Percentiles rank a stretch among this genome's conserved stretches.
Evolutionary conservation across 2,113 vertebrate genomes (phyloP).

Genomic region (Loxodonta africana): DNA sequence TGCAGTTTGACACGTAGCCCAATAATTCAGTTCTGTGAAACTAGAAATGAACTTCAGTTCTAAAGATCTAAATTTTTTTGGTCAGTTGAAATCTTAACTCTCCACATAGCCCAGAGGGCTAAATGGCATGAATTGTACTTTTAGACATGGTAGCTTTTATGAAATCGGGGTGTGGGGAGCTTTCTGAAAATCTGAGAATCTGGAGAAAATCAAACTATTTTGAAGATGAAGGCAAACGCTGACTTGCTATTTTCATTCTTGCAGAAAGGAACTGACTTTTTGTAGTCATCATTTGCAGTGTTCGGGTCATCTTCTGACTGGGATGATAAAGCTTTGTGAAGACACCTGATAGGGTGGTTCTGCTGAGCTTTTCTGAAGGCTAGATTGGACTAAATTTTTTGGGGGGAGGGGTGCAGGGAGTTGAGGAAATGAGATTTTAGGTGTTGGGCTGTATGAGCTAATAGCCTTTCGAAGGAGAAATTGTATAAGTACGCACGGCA

Average conservation of each 20-base stretch:
- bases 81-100: not conserved
- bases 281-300: not conserved
- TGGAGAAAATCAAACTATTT: not conserved
- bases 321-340: not conserved
- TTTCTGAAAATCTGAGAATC: not conserved
- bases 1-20: not conserved
- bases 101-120: not conserved
- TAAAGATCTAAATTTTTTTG: not conserved
- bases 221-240: not conserved
- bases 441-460: not conserved
- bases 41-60: not conserved
- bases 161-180: not conserved
- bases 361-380: not conserved
- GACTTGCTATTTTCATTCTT: not conserved
- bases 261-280: not conserved
- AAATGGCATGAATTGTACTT: conserved; percentile 11
- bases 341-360: not conserved
- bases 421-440: conserved; percentile 3
- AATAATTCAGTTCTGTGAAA: conserved; percentile 47
- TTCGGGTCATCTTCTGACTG: not conserved
- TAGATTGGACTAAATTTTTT: not conserved
- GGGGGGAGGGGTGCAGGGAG: not conserved
- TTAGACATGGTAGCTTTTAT: not conserved
- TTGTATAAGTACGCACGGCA: not conserved
- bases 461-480: not conserved